phyloP scores from a whole-genome alignment of 2,797 vertebrate genomes.

The Premnoplex brunnescens region DNA sequence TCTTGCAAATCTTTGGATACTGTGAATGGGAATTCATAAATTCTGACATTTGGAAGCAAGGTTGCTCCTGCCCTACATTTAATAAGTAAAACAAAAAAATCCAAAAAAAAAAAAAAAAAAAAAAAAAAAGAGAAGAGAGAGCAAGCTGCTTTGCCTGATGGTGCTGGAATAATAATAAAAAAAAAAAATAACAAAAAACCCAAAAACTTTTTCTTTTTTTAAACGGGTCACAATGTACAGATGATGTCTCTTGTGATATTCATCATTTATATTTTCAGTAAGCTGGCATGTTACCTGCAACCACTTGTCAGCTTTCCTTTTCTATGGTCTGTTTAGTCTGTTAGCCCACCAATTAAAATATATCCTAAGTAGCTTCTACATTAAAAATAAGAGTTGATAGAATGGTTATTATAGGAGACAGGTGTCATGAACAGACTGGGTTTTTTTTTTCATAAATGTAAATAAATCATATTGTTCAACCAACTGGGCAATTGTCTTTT shows the following conservation, averaged over 20 bases:
- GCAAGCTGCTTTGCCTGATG: not conserved
- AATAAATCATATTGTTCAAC: not conserved
- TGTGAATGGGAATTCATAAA: conserved; percentile 30
- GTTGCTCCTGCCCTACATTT: conserved; percentile 14
- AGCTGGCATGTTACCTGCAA: not conserved
- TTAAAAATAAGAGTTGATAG: not conserved
- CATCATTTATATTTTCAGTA: conserved; percentile 1
- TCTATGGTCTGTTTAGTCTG: not conserved
- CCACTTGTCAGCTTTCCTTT: not conserved
- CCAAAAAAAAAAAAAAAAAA: not conserved
- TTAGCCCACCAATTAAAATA: not conserved
- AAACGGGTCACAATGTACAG: not conserved
- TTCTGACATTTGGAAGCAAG: conserved; percentile 16
- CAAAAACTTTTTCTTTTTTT: not conserved
- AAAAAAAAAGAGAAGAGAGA: not conserved
- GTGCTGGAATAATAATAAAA: not conserved
- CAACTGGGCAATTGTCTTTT: not conserved
- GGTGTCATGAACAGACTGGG: not conserved
- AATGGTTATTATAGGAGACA: not conserved
- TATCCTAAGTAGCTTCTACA: not conserved
- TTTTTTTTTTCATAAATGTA: not conserved
- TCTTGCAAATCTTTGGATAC: conserved; percentile 26
- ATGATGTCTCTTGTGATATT: not conserved
- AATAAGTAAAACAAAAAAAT: not conserved
- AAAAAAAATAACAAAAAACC: no score